A percentile compares a stretch with the other conserved stretches of the same genome.
Conservation (phyloP, 2,888 invertebrate genomes). For the Liodrosophila aerea region DNA sequence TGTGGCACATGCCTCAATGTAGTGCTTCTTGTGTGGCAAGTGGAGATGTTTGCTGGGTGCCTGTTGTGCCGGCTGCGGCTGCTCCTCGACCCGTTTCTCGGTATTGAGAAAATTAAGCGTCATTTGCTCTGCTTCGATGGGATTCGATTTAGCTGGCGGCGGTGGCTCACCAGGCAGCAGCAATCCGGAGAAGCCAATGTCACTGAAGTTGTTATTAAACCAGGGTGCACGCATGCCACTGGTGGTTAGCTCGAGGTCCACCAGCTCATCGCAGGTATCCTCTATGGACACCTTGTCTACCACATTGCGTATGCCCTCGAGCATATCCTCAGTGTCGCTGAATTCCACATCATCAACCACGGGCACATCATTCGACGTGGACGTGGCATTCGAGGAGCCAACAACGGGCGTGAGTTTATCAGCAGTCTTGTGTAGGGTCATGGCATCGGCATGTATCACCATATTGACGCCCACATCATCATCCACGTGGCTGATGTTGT, state of each 20-base stretch:
- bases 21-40: constrained; percentile 35
- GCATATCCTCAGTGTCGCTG: constrained; percentile 92
- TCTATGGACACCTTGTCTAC: constrained; percentile 85
- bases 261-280: constrained; percentile 81
- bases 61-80: constrained; percentile 6
- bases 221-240: constrained; percentile 72
- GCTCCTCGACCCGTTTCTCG: constrained; percentile 4
- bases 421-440: constrained; percentile 39
- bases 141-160: constrained; percentile 21
- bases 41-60: constrained; percentile 15
- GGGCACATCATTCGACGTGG: constrained; percentile 32
- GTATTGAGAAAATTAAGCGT: constrained; percentile 46
- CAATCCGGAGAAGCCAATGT: constrained; percentile 67
- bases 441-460: constrained; percentile 56
- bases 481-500: constrained; percentile 57
- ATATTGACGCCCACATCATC: constrained; percentile 63
- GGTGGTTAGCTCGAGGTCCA: constrained; percentile 76
- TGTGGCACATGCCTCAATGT: constrained; percentile 21
- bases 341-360: constrained; percentile 85
- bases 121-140: constrained; percentile 37
- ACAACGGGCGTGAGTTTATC: constrained; percentile 48
- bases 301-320: constrained; percentile 91
- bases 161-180: constrained; percentile 65
- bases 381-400: constrained; percentile 18
- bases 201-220: constrained; percentile 74